Conservation (phyloP, 2,797 vertebrate species). For the Sphenodon punctatus region DNA sequence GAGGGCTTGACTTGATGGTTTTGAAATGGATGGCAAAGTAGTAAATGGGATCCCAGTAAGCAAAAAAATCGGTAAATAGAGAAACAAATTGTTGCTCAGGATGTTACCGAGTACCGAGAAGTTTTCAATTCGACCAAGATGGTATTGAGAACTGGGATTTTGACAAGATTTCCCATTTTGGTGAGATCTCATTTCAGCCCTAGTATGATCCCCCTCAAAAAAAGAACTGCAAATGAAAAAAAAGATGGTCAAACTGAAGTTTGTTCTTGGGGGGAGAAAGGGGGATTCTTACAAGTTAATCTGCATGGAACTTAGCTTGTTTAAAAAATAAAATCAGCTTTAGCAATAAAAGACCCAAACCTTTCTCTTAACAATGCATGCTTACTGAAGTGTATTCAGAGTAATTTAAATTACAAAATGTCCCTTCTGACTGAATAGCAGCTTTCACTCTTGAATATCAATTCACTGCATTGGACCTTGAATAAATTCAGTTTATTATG, state of each 20-base stretch:
- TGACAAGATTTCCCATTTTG: too few species aligned
- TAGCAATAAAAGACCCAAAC: slow-evolving; percentile 29
- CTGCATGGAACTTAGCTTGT: slow-evolving; percentile 26
- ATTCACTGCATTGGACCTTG: not conserved
- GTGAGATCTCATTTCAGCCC: too few species aligned
- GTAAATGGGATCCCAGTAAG: too few species aligned
- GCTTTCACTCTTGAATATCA: slow-evolving; percentile 12
- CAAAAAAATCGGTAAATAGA: too few species aligned
- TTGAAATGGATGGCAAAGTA: too few species aligned
- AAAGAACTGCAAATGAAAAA: too few species aligned
- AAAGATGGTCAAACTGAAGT: slow-evolving; percentile 1
- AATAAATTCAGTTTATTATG: not conserved
- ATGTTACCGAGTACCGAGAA: too few species aligned
- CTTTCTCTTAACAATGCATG: not conserved
- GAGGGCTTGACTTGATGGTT: too few species aligned
- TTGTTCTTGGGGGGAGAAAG: not conserved
- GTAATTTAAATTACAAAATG: slow-evolving; percentile 40
- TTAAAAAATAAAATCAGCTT: not conserved
- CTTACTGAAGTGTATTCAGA: slow-evolving; percentile 4
- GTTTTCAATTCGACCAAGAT: too few species aligned
- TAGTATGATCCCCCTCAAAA: too few species aligned
- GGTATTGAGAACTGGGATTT: too few species aligned
- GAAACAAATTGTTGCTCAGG: too few species aligned
- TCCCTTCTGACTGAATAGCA: slow-evolving; percentile 29
- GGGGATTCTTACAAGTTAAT: not conserved